phyloP scores from a whole-genome alignment of 2,797 vertebrate species.

The Eurystomus glaucurus region DNA sequence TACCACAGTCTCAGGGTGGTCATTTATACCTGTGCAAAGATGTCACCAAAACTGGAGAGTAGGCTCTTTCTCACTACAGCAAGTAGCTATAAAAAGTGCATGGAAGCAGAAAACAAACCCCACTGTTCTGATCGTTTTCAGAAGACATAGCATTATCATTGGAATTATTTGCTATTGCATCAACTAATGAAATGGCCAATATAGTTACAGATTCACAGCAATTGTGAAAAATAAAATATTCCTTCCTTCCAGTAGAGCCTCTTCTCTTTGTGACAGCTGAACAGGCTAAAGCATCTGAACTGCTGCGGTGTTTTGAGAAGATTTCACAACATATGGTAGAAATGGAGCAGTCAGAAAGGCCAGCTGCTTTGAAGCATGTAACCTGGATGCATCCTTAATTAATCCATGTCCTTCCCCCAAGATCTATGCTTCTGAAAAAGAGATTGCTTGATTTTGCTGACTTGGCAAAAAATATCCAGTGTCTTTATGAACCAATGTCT shows the following conservation, averaged over 20 bases:
- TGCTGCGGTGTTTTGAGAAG: conserved; percentile 31
- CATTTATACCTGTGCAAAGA: not conserved
- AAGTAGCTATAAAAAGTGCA: not conserved
- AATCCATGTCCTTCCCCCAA: conserved; percentile 38
- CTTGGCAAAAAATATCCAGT: not conserved
- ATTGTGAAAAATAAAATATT: not conserved
- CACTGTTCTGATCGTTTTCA: not conserved
- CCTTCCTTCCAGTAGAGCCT: not conserved
- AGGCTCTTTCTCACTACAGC: not conserved
- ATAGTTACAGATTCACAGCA: not conserved
- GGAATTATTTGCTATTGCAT: not conserved
- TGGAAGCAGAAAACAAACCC: not conserved
- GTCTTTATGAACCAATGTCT: not conserved
- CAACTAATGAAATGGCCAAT: not conserved
- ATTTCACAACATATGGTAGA: conserved; percentile 59
- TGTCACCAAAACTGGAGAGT: not conserved
- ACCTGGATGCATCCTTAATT: conserved; percentile 39
- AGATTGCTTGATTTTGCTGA: not conserved
- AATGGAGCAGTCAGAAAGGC: conserved; percentile 18
- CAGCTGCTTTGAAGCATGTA: conserved; percentile 49
- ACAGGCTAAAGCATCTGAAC: not conserved
- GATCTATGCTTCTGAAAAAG: not conserved
- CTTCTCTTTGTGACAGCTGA: not conserved
- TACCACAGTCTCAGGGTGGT: not conserved
- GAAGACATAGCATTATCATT: not conserved